These are phyloP conservation scores for Erpobdella octoculata DNA, from an alignment of 2,888 invertebrate genomes.

Conservation along the genomic window DNA sequence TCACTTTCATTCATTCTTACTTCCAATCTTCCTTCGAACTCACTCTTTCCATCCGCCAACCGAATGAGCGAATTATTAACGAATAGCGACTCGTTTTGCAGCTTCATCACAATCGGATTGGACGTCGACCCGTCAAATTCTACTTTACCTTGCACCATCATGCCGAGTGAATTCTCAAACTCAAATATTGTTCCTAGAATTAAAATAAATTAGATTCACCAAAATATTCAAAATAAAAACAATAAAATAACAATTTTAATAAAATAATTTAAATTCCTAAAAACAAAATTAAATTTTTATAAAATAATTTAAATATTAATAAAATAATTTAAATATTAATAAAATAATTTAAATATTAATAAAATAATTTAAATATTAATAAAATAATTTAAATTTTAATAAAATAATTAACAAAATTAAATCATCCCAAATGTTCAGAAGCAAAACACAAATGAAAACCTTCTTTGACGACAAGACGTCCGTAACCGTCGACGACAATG, in stretches of 20 bases:
- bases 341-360: too few species aligned
- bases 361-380: not conserved
- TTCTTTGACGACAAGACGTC: slow-evolving; percentile 14
- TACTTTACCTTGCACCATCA: slow-evolving; percentile 67
- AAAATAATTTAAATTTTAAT: not conserved
- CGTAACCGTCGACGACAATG: slow-evolving; percentile 67
- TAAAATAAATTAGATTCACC: too few species aligned
- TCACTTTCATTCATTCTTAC: slow-evolving; percentile 71
- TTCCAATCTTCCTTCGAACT: slow-evolving; percentile 71
- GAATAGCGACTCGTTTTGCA: slow-evolving; percentile 40
- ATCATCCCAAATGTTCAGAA: not conserved
- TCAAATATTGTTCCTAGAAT: slow-evolving; percentile 76
- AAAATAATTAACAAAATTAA: not conserved
- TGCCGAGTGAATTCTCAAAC: slow-evolving; percentile 76
- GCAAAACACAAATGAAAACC: too few species aligned
- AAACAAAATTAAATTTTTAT: too few species aligned
- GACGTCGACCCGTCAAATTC: slow-evolving; percentile 24
- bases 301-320: too few species aligned
- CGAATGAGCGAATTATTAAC: slow-evolving; percentile 62
- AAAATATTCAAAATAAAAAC: slow-evolving; percentile 43
- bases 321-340: too few species aligned
- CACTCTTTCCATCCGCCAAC: slow-evolving; percentile 70
- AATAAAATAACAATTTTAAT: not conserved
- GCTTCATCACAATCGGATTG: slow-evolving; percentile 33
- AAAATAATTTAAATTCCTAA: not conserved